Evolutionary conservation across 2,888 invertebrate species (phyloP), one percentile per base, ranked within the genome.

Genomic region (Sinodicranocentrus sp.): DNA sequence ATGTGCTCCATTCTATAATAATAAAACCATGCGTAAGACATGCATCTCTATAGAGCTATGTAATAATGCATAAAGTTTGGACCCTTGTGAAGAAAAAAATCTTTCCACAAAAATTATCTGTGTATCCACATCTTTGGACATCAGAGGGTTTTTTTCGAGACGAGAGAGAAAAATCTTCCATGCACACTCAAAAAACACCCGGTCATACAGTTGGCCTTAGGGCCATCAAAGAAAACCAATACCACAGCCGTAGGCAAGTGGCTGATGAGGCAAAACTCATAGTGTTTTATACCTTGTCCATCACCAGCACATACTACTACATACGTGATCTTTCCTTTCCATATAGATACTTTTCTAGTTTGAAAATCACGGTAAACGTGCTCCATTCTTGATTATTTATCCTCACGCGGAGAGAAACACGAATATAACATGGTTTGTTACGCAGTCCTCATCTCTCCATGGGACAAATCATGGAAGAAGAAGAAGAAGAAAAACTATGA

Each of bases 201-300:
- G 80, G 73, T 67, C 80, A 80, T 26, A 52, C 21, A 72, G 79
- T 67, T 72, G 72, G 65, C 80, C 80, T 73, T 65, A 63, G 67
- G 73, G 59, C 65, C 65, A 72, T 72, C 57, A 72, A 2, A 80
- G 65, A 80, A 71, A 80, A 80, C 65, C 65, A 72, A 80, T 80
- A 80, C 57, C 10, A 63, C 25, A 44, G 72, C 65, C 54, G 43
- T n/a, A 67, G 65, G 67, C 72, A 67, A 33, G 57, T 61, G 39
- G 43, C 3, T 80, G 72, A 72, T 54, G 65, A 79, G 63, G 61
- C 63, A 63, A 52, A 71, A 79, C 71, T 72, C n/a, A 19, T 33
- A 33, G 21, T 52, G n/a, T n/a, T n/a, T n/a, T n/a, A n/a, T n/a
- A n/a, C n/a, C n/a, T n/a, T n/a, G n/a, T n/a, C n/a, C n/a, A n/a